A percentile compares a stretch with the other conserved stretches of the same genome.
phyloP scores from a whole-genome alignment of 92 coral and sea anemone species.

The Zoanthus solanderi region DNA sequence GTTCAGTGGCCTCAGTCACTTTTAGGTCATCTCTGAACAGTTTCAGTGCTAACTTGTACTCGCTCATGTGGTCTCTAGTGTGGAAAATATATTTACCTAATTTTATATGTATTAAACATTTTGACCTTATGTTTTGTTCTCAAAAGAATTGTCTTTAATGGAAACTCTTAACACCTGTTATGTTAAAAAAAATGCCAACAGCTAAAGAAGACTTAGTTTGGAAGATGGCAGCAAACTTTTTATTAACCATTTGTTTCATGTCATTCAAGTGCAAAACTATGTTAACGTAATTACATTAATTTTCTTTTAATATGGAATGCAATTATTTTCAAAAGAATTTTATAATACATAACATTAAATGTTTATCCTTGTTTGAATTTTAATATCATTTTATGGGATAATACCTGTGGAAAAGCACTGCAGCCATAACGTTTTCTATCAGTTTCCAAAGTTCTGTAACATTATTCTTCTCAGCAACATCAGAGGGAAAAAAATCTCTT shows the following conservation, averaged over 20 bases:
- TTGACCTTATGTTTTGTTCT: no score
- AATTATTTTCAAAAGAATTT: no score
- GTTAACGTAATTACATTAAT: no score
- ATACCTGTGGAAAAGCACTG: slow-evolving; percentile 34
- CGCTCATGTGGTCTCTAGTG: slow-evolving; percentile 77
- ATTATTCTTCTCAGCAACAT: slow-evolving; percentile 11
- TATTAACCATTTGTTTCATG: no score
- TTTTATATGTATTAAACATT: no score
- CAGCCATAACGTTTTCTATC: slow-evolving; percentile 19
- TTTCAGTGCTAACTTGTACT: slow-evolving; percentile 67
- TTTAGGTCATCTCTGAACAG: slow-evolving; percentile 46
- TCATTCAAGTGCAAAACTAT: no score
- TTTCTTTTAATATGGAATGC: no score
- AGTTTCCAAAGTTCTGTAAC: slow-evolving; percentile 25
- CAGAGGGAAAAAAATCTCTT: not conserved
- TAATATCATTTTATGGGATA: not conserved
- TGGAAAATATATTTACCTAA: not conserved
- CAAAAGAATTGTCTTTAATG: no score
- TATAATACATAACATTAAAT: not conserved
- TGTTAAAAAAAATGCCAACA: no score
- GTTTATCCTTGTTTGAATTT: not conserved
- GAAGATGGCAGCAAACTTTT: no score
- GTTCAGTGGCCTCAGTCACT: slow-evolving; percentile 47
- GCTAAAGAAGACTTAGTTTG: no score
- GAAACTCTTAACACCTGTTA: no score